These are phyloP conservation scores for Anodontia alba DNA, from an alignment of 2,888 invertebrate species.

Conservation along the genomic window DNA sequence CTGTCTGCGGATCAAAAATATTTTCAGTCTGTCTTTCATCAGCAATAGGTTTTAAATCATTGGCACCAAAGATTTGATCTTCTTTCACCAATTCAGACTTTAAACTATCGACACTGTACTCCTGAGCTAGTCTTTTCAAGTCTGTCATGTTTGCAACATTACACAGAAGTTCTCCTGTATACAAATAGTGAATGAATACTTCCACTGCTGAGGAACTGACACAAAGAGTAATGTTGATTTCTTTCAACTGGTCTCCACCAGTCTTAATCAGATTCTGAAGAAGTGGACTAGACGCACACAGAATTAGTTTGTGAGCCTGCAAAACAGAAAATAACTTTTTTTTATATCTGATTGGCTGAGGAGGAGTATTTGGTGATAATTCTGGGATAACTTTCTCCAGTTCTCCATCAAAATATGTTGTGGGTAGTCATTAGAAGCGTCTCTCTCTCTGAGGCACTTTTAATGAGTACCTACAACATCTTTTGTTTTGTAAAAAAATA, in stretches of 20 bases:
- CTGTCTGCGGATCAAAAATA: too few species aligned
- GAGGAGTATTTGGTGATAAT: too few species aligned
- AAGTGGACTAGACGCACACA: conserved; percentile 55
- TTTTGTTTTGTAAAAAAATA: too few species aligned
- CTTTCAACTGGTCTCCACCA: conserved; percentile 40
- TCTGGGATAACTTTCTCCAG: too few species aligned
- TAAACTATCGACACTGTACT: conserved; percentile 42
- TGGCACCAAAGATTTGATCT: too few species aligned
- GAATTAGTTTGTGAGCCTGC: conserved; percentile 59
- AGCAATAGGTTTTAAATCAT: too few species aligned
- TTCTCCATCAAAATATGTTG: too few species aligned
- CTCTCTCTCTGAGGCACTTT: too few species aligned
- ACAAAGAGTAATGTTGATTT: conserved; percentile 53
- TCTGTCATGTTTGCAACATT: conserved; percentile 37
- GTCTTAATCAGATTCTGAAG: conserved; percentile 48
- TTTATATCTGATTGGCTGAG: too few species aligned
- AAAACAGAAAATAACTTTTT: background rate
- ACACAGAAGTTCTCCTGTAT: conserved; percentile 54
- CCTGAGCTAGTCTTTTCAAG: conserved; percentile 37
- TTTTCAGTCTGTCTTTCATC: too few species aligned
- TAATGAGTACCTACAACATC: too few species aligned
- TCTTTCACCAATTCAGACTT: background rate
- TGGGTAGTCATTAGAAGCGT: too few species aligned
- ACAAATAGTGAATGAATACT: conserved; percentile 55
- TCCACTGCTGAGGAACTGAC: conserved; percentile 55